phyloP scores from a whole-genome alignment of 2,113 vertebrate species.

The Paratilapia polleni region DNA sequence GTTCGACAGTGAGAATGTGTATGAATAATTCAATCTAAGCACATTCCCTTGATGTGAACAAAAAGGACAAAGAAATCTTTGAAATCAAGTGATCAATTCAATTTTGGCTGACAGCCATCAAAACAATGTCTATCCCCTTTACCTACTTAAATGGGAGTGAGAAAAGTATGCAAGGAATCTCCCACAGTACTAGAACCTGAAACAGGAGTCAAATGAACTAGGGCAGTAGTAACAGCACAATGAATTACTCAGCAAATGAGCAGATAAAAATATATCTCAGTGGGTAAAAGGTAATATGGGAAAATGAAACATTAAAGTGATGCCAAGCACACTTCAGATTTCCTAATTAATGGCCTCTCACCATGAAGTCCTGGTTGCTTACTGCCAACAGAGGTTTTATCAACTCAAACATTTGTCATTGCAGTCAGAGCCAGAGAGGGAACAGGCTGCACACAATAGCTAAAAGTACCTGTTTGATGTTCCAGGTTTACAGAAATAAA shows the following conservation, averaged over 20 bases:
- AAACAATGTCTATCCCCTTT: slow-evolving; percentile 16
- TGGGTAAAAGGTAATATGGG: not conserved
- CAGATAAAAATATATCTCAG: slow-evolving; percentile 5
- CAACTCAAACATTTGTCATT: slow-evolving; percentile 62
- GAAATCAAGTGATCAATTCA: slow-evolving; percentile 65
- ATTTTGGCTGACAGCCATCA: slow-evolving; percentile 41
- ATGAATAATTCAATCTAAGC: slow-evolving; percentile 66
- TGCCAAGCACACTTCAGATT: slow-evolving; percentile 43
- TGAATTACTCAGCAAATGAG: slow-evolving; percentile 44
- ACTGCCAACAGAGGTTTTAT: slow-evolving; percentile 60
- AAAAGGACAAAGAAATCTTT: slow-evolving; percentile 48
- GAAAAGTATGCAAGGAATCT: slow-evolving; percentile 27
- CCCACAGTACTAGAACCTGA: slow-evolving; percentile 38
- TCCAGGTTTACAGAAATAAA: slow-evolving; percentile 72
- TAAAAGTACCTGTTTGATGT: slow-evolving; percentile 74
- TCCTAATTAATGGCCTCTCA: slow-evolving; percentile 60
- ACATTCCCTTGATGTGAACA: slow-evolving; percentile 49
- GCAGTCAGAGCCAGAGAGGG: slow-evolving; percentile 51
- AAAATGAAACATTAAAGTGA: slow-evolving; percentile 37
- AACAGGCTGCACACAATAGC: slow-evolving; percentile 50
- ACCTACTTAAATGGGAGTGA: slow-evolving; percentile 21
- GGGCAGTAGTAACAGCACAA: slow-evolving; percentile 48
- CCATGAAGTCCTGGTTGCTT: slow-evolving; percentile 43
- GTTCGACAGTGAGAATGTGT: slow-evolving; percentile 27
- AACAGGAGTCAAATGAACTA: slow-evolving; percentile 51